Evolutionary conservation across 2,888 invertebrate species (phyloP), one percentile per base, ranked within the genome.

Genomic region (Cryptocephalus moraei): DNA sequence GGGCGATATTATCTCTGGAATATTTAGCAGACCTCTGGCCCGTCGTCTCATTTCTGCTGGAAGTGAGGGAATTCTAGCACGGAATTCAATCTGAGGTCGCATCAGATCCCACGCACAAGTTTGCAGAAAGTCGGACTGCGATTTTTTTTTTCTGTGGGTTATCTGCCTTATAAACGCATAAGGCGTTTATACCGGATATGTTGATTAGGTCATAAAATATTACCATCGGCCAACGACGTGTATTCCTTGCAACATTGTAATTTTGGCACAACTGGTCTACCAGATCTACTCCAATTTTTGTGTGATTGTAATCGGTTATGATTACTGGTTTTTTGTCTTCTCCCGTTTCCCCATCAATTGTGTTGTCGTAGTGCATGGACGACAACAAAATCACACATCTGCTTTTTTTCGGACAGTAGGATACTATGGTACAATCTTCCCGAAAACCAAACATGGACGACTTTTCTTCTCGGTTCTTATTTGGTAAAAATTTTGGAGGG

Each of bases 281-380:
- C 39, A 38, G 39, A 8, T 38, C 39, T 8, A 38, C 39, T 12
- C 39, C 39, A 8, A 8, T 38, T 38, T 4, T 38, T 4, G 6
- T 38, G 9, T 8, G 39, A 8, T 38, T 38, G 13, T 38, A 8
- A 8, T 38, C 39, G 9, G 9, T 38, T 38, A 38, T 38, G 4
- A 38, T 38, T 38, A 8, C 4, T 38, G 39, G 39, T 13, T 38
- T 38, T 8, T 4, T 38, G 39, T 4, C 39, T 4, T 38, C 39
- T 8, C 39, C 39, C 4, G 39, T 38, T 38, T 38, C 39, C 39
- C 6, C 9, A 38, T 38, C 4, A 12, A 22, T 39, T 39, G 9
- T 39, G 14, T 36, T 32, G 33, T 45, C 32, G 33, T 31, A 22
- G 40, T 45, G 40, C 45, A 45, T 45, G 12, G 41, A 31, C 14